Percentiles rank a stretch among this genome's conserved stretches.
Conservation (phyloP, 2,113 vertebrate species). For the Otus sunia region DNA sequence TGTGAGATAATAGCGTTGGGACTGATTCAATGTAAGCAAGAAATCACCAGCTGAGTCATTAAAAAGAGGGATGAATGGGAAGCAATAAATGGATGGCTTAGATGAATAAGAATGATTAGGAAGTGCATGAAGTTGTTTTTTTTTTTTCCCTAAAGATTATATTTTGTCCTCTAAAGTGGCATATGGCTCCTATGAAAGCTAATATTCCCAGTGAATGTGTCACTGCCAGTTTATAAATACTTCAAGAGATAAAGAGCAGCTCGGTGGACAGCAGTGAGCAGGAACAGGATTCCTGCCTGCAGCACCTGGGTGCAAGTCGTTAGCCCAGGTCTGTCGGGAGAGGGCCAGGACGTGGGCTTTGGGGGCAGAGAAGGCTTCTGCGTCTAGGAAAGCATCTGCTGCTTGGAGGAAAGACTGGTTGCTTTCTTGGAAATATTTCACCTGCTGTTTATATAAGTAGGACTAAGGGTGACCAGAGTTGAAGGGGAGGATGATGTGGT, state of each 20-base stretch:
- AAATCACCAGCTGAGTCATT: slow-evolving; percentile 47
- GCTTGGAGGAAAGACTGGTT: background rate
- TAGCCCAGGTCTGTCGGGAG: background rate
- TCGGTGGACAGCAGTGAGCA: accelerated
- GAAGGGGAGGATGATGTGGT: background rate
- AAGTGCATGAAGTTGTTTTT: background rate
- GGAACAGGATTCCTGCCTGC: background rate
- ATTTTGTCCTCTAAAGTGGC: slow-evolving; percentile 4
- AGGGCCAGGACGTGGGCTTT: background rate
- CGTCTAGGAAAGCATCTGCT: background rate
- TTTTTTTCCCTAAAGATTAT: background rate
- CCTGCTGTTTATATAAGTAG: background rate
- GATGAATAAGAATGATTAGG: slow-evolving; percentile 36
- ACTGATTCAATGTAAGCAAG: slow-evolving; percentile 15
- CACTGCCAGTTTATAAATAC: background rate
- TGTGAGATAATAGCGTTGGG: background rate
- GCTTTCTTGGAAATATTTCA: background rate
- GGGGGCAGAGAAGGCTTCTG: background rate
- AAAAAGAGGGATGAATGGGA: slow-evolving; percentile 32
- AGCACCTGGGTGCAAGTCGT: background rate
- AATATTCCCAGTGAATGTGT: background rate
- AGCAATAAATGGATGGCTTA: background rate
- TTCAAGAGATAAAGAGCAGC: background rate
- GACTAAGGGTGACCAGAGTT: background rate
- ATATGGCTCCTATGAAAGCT: background rate